Base-by-base conservation (phyloP, 2,113 vertebrate genomes). In the Malaclemys terrapin region DNA sequence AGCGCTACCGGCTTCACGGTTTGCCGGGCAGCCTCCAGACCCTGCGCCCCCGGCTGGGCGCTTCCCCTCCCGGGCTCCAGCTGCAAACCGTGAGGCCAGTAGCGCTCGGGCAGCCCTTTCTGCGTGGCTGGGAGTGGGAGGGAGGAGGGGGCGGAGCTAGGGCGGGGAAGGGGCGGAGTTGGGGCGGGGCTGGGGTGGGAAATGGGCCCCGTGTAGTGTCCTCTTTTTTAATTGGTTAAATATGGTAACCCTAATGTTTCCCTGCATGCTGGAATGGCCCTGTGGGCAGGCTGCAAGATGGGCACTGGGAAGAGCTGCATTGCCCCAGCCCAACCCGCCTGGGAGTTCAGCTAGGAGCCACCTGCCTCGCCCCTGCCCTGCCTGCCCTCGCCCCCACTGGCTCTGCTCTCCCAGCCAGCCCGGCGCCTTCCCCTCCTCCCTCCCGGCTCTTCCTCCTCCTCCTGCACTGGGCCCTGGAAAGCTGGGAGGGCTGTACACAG, bases 201-300 rank as follows among this genome's bases (percentile, higher is more conserved):
- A 42, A 42, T 42, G 42, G 42, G 42, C 42, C 42, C 42, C 42
- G 42, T 42, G 42, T 4, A 42, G 42, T 42, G 42, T 42, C 42
- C 42, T 42, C 42, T 42, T 42, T 42, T 42, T 42, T 42, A 42
- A 42, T 42, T 42, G 42, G 42, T 42, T 42, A 42, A 42, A 42
- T 42, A 42, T 4, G 42, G 42, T 42, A 42, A 42, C 42, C 42
- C 42, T 42, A 42, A 17, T 17, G 31, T 6, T 69, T 69, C 62
- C 82, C 49, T 2, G 2, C 80, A 92, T 87, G 88, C 93, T 53
- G 89, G 88, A 84, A 94, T 94, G 94, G 93, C 92, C 94, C 89
- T 24, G 0, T 1, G 17, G 97, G 95, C 96, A 54, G 3, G 42
- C 8, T 89, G 93, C 96, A 94, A 96, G 93, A 80, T 86, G 14